Percentiles rank a stretch among this genome's conserved stretches.
phyloP scores from a whole-genome alignment of 1,140 invertebrate species.

The Cyclargus thomasi region DNA sequence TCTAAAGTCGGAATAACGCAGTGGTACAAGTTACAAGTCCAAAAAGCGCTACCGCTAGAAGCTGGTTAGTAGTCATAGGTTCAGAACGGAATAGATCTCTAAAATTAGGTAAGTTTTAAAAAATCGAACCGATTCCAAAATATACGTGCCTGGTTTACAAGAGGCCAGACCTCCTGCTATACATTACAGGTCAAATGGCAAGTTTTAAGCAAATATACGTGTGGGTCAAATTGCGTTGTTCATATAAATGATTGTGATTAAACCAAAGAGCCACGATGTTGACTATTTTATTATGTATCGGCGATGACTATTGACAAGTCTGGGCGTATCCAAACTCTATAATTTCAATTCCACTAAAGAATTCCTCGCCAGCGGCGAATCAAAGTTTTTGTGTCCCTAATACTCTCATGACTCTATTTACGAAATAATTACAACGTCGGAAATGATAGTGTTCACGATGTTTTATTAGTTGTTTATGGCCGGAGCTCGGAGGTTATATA shows the following conservation, averaged over 20 bases:
- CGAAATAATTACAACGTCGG: constrained; percentile 50
- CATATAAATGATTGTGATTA: neutral
- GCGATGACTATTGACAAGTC: neutral
- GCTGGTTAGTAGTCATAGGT: too few relatives aligned
- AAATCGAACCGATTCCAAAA: too few relatives aligned
- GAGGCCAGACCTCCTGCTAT: too few relatives aligned
- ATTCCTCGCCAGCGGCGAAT: constrained; percentile 45
- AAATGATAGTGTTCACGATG: constrained; percentile 8
- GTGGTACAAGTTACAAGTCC: too few relatives aligned
- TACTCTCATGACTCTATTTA: constrained; percentile 54
- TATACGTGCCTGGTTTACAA: too few relatives aligned
- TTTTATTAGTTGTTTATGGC: neutral
- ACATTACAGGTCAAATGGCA: too few relatives aligned
- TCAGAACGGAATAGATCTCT: too few relatives aligned
- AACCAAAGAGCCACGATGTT: neutral
- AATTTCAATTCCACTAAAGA: constrained; percentile 28
- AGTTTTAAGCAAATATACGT: too few relatives aligned
- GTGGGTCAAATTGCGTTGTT: too few relatives aligned
- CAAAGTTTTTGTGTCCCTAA: constrained; percentile 46
- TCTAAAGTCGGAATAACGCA: too few relatives aligned
- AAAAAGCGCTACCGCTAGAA: too few relatives aligned
- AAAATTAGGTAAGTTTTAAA: too few relatives aligned
- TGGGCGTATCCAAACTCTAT: neutral
- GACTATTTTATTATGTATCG: neutral
- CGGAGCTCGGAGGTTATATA: constrained; percentile 26